These are phyloP conservation scores for Ectemnius lituratus DNA, from an alignment of 2,888 invertebrate genomes.

Conservation along the genomic window DNA sequence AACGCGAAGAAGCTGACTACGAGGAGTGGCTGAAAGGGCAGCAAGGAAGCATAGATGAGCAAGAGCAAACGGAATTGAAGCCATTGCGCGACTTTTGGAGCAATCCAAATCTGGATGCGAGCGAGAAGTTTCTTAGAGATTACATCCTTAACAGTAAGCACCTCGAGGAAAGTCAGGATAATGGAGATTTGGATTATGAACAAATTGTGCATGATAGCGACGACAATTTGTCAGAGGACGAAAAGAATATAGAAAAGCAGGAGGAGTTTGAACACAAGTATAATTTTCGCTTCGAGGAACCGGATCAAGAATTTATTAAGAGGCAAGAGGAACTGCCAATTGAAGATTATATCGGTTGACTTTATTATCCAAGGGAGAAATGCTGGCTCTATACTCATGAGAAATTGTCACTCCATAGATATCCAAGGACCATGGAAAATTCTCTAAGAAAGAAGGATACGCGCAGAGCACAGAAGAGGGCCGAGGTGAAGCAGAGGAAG, in stretches of 20 bases:
- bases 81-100: conserved; percentile 91
- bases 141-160: conserved; percentile 93
- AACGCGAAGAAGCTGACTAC: conserved; percentile 81
- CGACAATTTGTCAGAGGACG: conserved; percentile 86
- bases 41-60: conserved; percentile 81
- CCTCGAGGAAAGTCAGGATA: conserved; percentile 62
- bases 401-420: conserved; percentile 77
- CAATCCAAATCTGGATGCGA: conserved; percentile 88
- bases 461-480: conserved; percentile 87
- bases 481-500: conserved; percentile 86
- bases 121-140: conserved; percentile 94
- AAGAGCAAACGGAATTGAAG: conserved; percentile 82
- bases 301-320: conserved; percentile 91
- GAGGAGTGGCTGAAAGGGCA: conserved; percentile 90
- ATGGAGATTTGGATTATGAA: conserved; percentile 55
- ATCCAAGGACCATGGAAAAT: conserved; percentile 92
- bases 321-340: conserved; percentile 46
- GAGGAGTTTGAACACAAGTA: conserved; percentile 96
- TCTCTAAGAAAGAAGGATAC: conserved; percentile 90
- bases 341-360: conserved; percentile 5
- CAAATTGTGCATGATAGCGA: conserved; percentile 76
- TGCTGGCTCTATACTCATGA: conserved; percentile 13
- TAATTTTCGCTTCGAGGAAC: conserved; percentile 98
- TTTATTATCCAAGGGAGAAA: conserved; percentile 17
- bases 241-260: conserved; percentile 87